phyloP scores from a whole-genome alignment of 2,797 vertebrate species.

The Sebastes itinus region DNA sequence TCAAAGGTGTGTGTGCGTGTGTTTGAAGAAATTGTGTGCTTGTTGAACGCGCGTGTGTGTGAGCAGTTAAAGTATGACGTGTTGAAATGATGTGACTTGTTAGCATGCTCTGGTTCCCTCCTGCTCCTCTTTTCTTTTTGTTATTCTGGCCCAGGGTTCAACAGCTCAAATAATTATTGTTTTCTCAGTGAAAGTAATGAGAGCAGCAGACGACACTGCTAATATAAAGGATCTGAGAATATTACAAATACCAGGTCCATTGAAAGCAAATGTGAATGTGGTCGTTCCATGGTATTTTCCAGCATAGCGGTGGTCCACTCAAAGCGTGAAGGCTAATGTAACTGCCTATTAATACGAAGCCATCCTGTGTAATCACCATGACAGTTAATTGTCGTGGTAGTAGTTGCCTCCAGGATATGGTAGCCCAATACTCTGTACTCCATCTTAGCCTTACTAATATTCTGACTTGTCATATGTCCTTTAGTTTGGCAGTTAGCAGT shows the following conservation, averaged over 20 bases:
- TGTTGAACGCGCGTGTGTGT: not conserved
- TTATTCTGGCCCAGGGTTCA: slow-evolving; percentile 24
- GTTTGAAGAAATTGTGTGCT: not conserved
- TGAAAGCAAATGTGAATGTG: slow-evolving; percentile 12
- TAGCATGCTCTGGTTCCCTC: slow-evolving; percentile 55
- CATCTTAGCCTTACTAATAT: slow-evolving; percentile 49
- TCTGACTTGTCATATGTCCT: slow-evolving; percentile 22
- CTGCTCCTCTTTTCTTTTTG: slow-evolving; percentile 2
- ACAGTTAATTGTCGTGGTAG: not conserved
- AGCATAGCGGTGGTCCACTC: not conserved
- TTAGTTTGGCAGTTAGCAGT: slow-evolving; percentile 49
- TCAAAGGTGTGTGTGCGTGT: not conserved
- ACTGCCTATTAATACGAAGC: slow-evolving; percentile 15
- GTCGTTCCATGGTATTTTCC: not conserved
- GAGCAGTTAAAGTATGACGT: slow-evolving; percentile 30
- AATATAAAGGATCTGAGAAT: slow-evolving; percentile 31
- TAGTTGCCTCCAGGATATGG: slow-evolving; percentile 21
- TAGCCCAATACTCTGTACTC: slow-evolving; percentile 22
- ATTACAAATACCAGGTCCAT: not conserved
- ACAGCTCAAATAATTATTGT: not conserved
- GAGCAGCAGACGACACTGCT: slow-evolving; percentile 9
- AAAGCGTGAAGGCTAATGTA: not conserved
- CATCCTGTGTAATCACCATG: slow-evolving; percentile 18
- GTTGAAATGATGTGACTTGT: slow-evolving; percentile 49
- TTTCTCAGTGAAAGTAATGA: slow-evolving; percentile 6